Base-by-base conservation (phyloP, 2,113 vertebrate genomes). In the Marmota flaviventris region DNA sequence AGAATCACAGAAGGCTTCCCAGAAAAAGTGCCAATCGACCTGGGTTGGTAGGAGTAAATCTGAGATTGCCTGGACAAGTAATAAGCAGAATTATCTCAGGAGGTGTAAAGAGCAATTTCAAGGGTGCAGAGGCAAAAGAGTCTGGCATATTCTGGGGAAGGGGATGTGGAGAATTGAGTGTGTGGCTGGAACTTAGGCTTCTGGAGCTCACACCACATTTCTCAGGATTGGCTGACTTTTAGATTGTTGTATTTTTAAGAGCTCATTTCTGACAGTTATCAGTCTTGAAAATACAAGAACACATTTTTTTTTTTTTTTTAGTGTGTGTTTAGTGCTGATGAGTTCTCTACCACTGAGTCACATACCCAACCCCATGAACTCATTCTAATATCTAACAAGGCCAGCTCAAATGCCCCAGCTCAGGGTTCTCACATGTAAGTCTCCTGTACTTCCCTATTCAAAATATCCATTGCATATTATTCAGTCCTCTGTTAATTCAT, bases 161-260 rank as follows among this genome's bases (percentile, higher is more conserved):
- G 6, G 27, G 32, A 45, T 45, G 45, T 45, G 8, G 45, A 56
- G 45, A 56, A 2, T 17, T 22, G 45, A 63, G 32, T 2, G 11
- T 48, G 25, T 63, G 34, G 51, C 10, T 51, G 3, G 17, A 53
- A 82, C 11, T 4, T 1, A 56, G 72, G 65, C 10, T 25, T 65
- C 32, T 76, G 65, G n/a, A 9, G 8, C 65, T 96, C 8, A 11
- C 1, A 29, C 27, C n/a, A 8, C 32, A 72, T 84, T 75, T 48
- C 2, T 4, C 11, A 87, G 14, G 18, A 16, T 9, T 83, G 73
- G 37, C 0, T 87, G 58, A 25, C 24, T 51, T 94, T 89, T 32
- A 85, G 3, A 76, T 76, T 85, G 81, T 48, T 77, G 84, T 39
- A 25, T 91, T 93, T 95, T 86, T 27, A 96, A 75, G n/a, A 85